Percentiles rank a stretch among this genome's conserved stretches.
These are phyloP conservation scores for Propsilocerus akamusi DNA, from an alignment of 1,140 invertebrate genomes.

Conservation along the genomic window DNA sequence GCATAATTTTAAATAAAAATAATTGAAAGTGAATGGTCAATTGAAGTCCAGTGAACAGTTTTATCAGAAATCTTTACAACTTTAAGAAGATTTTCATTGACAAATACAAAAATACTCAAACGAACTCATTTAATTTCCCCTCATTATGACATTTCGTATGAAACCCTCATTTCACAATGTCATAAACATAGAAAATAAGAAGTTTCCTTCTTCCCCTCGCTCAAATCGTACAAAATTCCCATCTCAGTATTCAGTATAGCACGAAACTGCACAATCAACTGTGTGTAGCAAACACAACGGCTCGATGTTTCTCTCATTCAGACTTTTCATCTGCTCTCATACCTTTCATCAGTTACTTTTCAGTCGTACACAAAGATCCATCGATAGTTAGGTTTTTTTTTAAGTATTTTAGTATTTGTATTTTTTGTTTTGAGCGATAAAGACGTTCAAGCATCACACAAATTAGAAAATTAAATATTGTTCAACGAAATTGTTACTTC, in stretches of 20 bases:
- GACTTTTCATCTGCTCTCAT: neutral
- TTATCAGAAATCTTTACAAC: too few species aligned
- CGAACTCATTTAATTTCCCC: too few species aligned
- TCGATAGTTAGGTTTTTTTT: slow-evolving; percentile 4
- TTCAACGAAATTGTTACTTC: too few species aligned
- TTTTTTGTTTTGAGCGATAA: slow-evolving; percentile 1
- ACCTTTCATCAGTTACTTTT: slow-evolving; percentile 4
- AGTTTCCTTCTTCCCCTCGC: neutral
- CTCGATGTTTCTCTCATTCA: neutral
- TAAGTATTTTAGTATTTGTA: slow-evolving; percentile 4
- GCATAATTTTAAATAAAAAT: too few species aligned
- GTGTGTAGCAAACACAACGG: too few species aligned
- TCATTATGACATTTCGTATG: too few species aligned
- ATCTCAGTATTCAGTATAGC: neutral
- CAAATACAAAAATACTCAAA: too few species aligned
- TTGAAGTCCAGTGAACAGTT: too few species aligned
- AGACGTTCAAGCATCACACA: neutral
- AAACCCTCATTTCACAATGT: slow-evolving; percentile 1
- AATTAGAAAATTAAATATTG: neutral
- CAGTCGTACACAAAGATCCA: neutral
- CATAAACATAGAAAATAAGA: neutral
- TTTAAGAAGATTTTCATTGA: too few species aligned
- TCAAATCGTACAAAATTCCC: neutral
- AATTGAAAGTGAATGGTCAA: too few species aligned
- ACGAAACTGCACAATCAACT: too few species aligned